Percentiles rank a stretch among this genome's conserved stretches.
Conservation (phyloP, 2,113 vertebrate species). For the Aplodontia rufa region DNA sequence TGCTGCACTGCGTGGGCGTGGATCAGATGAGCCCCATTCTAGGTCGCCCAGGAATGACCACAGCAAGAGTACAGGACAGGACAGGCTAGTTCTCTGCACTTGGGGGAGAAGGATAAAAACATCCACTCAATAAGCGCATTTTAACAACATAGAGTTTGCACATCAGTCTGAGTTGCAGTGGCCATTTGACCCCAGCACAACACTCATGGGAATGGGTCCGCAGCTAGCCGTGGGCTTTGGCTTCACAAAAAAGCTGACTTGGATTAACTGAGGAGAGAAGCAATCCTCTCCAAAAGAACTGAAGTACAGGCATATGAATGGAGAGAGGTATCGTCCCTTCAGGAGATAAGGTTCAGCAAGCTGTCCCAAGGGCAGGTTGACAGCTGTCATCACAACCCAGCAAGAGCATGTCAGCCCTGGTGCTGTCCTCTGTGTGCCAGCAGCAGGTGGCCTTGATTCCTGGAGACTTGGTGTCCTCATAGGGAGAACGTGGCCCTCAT, state of each 20-base stretch:
- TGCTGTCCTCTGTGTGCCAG: not conserved
- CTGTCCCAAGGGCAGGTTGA: not conserved
- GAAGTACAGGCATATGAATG: not conserved
- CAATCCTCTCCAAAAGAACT: not conserved
- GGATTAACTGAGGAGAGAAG: conserved; percentile 30
- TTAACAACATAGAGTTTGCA: conserved; percentile 51
- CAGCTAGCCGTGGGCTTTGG: not conserved
- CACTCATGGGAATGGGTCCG: conserved; percentile 9
- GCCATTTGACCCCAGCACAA: not conserved
- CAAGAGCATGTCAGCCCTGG: not conserved
- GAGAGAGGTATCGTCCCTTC: not conserved
- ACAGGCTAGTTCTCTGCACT: conserved; percentile 37
- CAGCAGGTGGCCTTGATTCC: not conserved
- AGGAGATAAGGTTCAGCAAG: not conserved
- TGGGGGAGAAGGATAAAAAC: not conserved
- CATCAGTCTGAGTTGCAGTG: not conserved
- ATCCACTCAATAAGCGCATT: conserved; percentile 48
- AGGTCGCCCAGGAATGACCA: conserved; percentile 54
- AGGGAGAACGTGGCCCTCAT: not conserved
- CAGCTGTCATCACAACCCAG: not conserved
- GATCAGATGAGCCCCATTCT: conserved; percentile 67
- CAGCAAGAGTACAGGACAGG: not conserved
- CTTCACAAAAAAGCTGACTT: conserved; percentile 27
- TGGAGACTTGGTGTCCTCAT: not conserved
- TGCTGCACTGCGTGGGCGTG: conserved; percentile 31